These are phyloP conservation scores for Gopherus evgoodei DNA, from an alignment of 2,113 vertebrate genomes.

Conservation along the genomic window DNA sequence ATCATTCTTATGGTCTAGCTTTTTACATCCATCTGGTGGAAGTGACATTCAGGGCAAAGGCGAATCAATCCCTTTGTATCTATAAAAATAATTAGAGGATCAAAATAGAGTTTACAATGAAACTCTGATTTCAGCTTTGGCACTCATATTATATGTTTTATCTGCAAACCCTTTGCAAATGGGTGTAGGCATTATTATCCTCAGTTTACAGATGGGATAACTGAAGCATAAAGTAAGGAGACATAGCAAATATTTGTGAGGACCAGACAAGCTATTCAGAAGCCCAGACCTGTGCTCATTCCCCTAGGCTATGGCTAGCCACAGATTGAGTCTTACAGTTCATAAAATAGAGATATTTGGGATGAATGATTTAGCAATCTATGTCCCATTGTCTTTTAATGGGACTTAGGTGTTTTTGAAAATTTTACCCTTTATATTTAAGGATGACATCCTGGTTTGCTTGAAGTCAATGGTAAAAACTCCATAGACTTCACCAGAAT, in stretches of 20 bases:
- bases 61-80: neutral
- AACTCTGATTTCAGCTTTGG: neutral
- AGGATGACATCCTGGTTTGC: neutral
- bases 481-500: rapidly evolving
- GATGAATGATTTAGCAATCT: neutral
- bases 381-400: neutral
- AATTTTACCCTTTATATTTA: neutral
- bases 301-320: neutral
- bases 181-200: neutral
- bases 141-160: neutral
- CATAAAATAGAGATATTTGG: neutral
- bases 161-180: neutral
- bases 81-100: neutral
- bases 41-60: neutral
- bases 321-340: neutral
- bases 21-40: neutral
- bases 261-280: neutral
- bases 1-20: neutral
- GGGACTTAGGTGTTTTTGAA: neutral
- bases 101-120: neutral
- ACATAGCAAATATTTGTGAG: neutral
- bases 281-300: neutral
- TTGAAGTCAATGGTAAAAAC: neutral
- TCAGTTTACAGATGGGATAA: neutral
- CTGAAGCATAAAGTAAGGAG: neutral